Conservation (phyloP, 2,113 vertebrate species). For the Benitochromis conjunctus region DNA sequence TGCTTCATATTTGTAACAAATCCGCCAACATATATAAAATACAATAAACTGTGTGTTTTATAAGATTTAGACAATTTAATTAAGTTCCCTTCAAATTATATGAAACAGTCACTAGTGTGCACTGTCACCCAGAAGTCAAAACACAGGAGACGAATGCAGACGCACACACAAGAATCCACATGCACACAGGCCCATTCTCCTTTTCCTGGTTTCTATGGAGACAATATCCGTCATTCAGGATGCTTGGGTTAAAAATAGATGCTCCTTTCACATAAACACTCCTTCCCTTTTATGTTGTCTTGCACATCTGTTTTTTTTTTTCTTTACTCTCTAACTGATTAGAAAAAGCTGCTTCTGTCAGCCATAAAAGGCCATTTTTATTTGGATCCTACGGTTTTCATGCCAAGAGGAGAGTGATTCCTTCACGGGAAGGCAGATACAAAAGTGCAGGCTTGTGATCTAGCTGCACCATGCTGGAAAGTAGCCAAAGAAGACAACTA, state of each 20-base stretch:
- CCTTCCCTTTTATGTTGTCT: slow-evolving; percentile 23
- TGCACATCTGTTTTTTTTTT: neutral
- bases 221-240: slow-evolving; percentile 70
- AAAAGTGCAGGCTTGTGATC: neutral
- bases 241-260: slow-evolving; percentile 71
- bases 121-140: neutral
- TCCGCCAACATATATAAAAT: neutral
- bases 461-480: neutral
- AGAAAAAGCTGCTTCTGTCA: neutral
- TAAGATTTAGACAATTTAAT: neutral
- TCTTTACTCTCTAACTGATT: neutral
- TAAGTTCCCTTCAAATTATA: neutral
- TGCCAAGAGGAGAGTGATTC: neutral
- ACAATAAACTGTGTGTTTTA: neutral
- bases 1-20: neutral
- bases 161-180: neutral
- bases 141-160: neutral
- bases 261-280: slow-evolving; percentile 32
- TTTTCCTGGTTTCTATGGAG: slow-evolving; percentile 66
- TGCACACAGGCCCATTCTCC: neutral
- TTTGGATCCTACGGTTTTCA: neutral
- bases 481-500: neutral
- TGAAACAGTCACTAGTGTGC: neutral
- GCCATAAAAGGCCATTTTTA: neutral
- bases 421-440: neutral